phyloP scores from a whole-genome alignment of 2,888 invertebrate genomes.

The Drosophila macrothrix region DNA sequence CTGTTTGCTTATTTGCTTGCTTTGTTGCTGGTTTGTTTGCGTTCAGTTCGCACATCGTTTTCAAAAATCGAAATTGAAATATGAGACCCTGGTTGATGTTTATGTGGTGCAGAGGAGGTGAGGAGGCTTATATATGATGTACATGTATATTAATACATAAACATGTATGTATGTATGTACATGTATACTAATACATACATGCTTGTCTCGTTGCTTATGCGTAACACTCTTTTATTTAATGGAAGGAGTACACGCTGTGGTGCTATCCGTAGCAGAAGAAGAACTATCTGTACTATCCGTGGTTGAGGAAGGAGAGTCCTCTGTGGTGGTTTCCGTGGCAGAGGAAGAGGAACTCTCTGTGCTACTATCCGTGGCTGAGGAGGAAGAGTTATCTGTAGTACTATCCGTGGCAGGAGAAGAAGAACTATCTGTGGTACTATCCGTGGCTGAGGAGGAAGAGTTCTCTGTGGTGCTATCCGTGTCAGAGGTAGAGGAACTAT shows the following conservation, averaged over 20 bases:
- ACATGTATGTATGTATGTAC: slow-evolving; percentile 3
- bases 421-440: slow-evolving; percentile 1
- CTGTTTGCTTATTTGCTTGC: slow-evolving; percentile 52
- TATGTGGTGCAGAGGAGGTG: slow-evolving; percentile 12
- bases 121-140: background rate
- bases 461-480: background rate
- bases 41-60: slow-evolving; percentile 72
- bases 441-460: background rate
- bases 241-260: background rate
- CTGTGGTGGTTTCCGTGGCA: background rate
- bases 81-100: slow-evolving; percentile 61
- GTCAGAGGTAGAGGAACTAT: background rate
- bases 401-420: slow-evolving; percentile 2
- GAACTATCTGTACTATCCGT: slow-evolving; percentile 1
- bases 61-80: slow-evolving; percentile 79
- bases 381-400: background rate
- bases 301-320: background rate
- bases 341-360: slow-evolving; percentile 3
- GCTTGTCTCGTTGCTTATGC: slow-evolving; percentile 49
- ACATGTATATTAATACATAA: background rate
- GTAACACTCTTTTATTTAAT: slow-evolving; percentile 36
- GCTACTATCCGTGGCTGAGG: background rate
- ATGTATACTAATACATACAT: background rate
- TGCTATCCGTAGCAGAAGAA: background rate
- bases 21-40: slow-evolving; percentile 64